These are phyloP conservation scores for Zaprionus davidi DNA, from an alignment of 1,140 invertebrate species.

Conservation along the genomic window DNA sequence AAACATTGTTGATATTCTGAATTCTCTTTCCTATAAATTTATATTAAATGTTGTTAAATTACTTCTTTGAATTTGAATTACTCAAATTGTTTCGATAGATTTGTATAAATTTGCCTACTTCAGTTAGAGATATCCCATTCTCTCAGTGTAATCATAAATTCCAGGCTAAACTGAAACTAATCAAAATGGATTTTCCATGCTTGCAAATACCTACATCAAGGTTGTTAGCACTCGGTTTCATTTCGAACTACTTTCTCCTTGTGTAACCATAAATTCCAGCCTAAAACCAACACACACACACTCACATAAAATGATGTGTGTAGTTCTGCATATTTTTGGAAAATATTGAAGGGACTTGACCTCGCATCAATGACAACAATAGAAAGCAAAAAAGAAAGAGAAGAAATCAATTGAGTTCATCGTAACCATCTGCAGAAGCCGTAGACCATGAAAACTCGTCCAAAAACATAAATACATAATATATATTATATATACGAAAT, in stretches of 20 bases:
- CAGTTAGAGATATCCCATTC: neutral
- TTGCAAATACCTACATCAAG: neutral
- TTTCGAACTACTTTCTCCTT: neutral
- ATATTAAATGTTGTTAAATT: no score
- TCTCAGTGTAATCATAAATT: neutral
- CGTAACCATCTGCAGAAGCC: slow-evolving; percentile 27
- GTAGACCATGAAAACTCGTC: slow-evolving; percentile 23
- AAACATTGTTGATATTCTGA: neutral
- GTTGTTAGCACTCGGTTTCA: neutral
- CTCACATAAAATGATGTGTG: slow-evolving; percentile 24
- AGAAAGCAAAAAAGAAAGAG: slow-evolving; percentile 8
- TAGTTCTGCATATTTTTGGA: slow-evolving; percentile 8
- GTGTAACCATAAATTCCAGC: slow-evolving; percentile 24
- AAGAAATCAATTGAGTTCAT: slow-evolving; percentile 63
- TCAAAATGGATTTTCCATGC: neutral
- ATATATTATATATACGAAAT: neutral
- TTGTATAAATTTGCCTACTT: neutral
- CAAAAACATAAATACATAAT: slow-evolving; percentile 37
- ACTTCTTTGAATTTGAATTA: no score
- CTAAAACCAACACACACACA: slow-evolving; percentile 25
- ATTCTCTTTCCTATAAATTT: no score
- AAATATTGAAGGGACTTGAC: slow-evolving; percentile 40
- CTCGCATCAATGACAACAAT: slow-evolving; percentile 48
- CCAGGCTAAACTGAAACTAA: neutral
- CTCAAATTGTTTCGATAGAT: neutral